These are phyloP conservation scores for Archilochus colubris DNA, from an alignment of 2,113 vertebrate species.

Conservation along the genomic window DNA sequence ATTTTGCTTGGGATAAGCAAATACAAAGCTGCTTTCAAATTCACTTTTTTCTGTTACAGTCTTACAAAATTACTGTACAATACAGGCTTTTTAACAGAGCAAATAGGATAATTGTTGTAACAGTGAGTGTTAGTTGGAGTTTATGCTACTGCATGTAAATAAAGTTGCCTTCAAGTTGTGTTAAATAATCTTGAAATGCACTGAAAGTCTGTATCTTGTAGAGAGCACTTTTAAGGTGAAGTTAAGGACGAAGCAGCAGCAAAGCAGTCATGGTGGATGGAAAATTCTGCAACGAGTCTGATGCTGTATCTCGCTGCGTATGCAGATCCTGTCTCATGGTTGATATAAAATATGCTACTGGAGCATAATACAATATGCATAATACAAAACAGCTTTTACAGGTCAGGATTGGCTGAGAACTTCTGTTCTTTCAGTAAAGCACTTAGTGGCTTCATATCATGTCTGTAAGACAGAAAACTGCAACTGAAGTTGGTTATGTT, in stretches of 20 bases:
- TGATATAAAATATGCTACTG: not conserved
- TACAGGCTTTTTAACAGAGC: not conserved
- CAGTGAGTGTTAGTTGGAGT: not conserved
- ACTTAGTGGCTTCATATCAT: not conserved
- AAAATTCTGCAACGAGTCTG: not conserved
- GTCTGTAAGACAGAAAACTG: not conserved
- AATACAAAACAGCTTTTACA: not conserved
- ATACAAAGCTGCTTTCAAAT: not conserved
- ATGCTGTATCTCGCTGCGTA: not conserved
- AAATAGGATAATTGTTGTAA: not conserved
- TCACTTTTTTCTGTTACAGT: not conserved
- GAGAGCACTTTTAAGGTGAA: not conserved
- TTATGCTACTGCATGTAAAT: not conserved
- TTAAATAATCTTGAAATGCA: not conserved
- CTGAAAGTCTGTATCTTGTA: not conserved
- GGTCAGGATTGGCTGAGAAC: not conserved
- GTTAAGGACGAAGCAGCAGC: not conserved
- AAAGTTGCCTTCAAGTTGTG: not conserved
- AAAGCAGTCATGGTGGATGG: not conserved
- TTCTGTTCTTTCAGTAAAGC: not conserved
- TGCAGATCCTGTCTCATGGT: not conserved
- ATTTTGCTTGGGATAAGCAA: not conserved
- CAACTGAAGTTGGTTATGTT: not conserved
- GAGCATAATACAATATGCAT: not conserved
- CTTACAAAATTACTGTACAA: not conserved